These are phyloP conservation scores for Clarias batrachus DNA, from an alignment of 2,113 vertebrate genomes.

Conservation along the genomic window DNA sequence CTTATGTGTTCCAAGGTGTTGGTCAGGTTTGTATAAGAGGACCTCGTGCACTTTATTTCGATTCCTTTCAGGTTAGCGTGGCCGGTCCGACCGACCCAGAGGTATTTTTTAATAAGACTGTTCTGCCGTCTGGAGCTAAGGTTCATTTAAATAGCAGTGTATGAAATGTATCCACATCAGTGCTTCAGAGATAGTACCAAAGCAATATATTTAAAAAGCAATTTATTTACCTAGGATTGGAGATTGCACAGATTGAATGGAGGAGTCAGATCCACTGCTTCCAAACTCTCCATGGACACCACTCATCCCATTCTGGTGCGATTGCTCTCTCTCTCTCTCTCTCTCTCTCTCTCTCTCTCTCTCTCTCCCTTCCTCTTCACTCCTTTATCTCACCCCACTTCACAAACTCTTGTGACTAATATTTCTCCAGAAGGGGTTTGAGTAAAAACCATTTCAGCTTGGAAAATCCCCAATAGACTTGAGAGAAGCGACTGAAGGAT, in stretches of 20 bases:
- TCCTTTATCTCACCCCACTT: constrained; percentile 63
- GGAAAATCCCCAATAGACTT: constrained; percentile 38
- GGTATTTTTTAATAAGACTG: constrained; percentile 59
- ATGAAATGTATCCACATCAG: constrained; percentile 71
- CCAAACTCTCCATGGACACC: constrained; percentile 64
- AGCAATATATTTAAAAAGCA: constrained; percentile 76
- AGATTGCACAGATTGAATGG: constrained; percentile 72
- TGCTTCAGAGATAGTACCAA: constrained; percentile 65
- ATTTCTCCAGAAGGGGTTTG: constrained; percentile 47
- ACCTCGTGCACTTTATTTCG: constrained; percentile 34
- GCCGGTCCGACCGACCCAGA: constrained; percentile 43
- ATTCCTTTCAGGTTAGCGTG: constrained; percentile 56
- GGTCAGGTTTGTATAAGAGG: constrained; percentile 27
- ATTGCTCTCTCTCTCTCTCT: constrained; percentile 58
- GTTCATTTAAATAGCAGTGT: constrained; percentile 67
- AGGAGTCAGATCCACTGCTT: constrained; percentile 61
- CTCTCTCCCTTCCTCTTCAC: constrained; percentile 45
- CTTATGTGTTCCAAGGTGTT: constrained; percentile 7
- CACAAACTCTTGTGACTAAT: constrained; percentile 59
- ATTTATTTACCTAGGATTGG: constrained; percentile 69
- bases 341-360: constrained; percentile 45
- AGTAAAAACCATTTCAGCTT: constrained; percentile 44
- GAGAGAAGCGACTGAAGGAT: constrained; percentile 33
- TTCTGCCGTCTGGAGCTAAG: constrained; percentile 58
- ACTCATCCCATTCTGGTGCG: constrained; percentile 54